phyloP scores from a whole-genome alignment of 2,113 vertebrate genomes.

The Elephas maximus region DNA sequence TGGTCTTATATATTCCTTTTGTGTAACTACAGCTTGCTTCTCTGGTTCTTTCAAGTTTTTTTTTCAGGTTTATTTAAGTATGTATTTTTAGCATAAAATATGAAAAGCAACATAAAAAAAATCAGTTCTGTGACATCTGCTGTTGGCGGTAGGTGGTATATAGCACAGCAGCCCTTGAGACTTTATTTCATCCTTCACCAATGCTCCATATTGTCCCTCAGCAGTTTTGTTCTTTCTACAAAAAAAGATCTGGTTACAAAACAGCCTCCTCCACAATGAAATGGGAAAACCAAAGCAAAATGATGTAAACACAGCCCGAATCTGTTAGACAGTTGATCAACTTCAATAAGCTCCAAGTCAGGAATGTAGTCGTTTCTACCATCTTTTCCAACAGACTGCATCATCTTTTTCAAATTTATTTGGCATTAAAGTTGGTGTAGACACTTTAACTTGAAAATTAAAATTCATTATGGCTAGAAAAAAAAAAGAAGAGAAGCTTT shows the following conservation, averaged over 20 bases:
- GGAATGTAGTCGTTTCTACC: background rate
- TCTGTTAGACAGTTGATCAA: background rate
- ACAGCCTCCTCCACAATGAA: constrained; percentile 23
- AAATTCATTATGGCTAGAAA: constrained; percentile 47
- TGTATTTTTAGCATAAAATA: constrained; percentile 50
- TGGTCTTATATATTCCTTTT: constrained; percentile 39
- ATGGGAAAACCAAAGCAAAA: background rate
- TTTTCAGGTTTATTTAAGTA: constrained; percentile 18
- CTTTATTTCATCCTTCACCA: background rate
- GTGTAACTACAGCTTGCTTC: constrained; percentile 30
- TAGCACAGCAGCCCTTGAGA: background rate
- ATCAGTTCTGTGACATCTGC: constrained; percentile 7
- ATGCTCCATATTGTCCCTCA: background rate
- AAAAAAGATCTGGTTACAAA: constrained; percentile 52
- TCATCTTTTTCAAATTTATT: constrained; percentile 57
- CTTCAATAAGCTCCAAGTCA: background rate
- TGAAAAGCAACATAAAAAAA: constrained; percentile 35
- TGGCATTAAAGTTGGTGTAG: constrained; percentile 26
- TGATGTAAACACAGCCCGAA: constrained; percentile 13
- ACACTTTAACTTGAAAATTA: constrained; percentile 55
- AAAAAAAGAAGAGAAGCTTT: background rate
- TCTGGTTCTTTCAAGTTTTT: constrained; percentile 1
- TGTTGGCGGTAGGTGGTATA: background rate
- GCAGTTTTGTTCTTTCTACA: background rate
- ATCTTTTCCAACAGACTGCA: background rate